A percentile compares a stretch with the other conserved stretches of the same genome.
phyloP scores from a whole-genome alignment of 2,888 invertebrate genomes.

The Tenthredo notha region DNA sequence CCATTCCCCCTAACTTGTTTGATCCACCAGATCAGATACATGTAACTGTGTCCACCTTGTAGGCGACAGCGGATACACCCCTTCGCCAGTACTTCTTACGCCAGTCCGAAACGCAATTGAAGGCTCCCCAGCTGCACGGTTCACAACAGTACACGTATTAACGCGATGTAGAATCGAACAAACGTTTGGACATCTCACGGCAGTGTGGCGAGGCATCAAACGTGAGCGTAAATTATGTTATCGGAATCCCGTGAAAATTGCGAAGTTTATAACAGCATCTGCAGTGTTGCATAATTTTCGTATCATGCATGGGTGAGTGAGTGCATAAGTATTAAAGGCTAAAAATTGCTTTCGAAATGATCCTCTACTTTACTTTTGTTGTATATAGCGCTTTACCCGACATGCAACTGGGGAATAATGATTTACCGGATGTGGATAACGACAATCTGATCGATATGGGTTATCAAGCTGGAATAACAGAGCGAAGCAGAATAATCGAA shows the following conservation, averaged over 20 bases:
- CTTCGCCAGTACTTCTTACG: not conserved
- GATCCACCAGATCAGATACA: not conserved
- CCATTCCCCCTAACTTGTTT: not conserved
- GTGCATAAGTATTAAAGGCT: not conserved
- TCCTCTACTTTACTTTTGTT: not conserved
- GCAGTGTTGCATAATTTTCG: slow-evolving; percentile 14
- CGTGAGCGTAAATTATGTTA: not conserved
- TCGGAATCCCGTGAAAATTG: not conserved
- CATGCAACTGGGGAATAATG: not conserved
- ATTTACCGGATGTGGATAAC: not conserved
- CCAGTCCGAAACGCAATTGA: not conserved
- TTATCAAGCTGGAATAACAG: not conserved
- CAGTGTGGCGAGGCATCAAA: slow-evolving; percentile 1
- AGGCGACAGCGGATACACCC: not conserved
- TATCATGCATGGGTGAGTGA: not conserved
- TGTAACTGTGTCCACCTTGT: not conserved
- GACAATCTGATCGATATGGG: not conserved
- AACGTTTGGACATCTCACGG: not conserved
- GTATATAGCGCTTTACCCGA: not conserved
- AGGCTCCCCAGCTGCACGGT: not conserved
- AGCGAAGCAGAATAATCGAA: not conserved
- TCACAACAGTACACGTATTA: not conserved
- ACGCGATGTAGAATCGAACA: not conserved
- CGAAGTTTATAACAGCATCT: not conserved
- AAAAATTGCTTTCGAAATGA: not conserved